Evolutionary conservation across 2,888 invertebrate genomes (phyloP), one percentile per base, ranked within the genome.

Genomic region (Amphimallon solstitiale): DNA sequence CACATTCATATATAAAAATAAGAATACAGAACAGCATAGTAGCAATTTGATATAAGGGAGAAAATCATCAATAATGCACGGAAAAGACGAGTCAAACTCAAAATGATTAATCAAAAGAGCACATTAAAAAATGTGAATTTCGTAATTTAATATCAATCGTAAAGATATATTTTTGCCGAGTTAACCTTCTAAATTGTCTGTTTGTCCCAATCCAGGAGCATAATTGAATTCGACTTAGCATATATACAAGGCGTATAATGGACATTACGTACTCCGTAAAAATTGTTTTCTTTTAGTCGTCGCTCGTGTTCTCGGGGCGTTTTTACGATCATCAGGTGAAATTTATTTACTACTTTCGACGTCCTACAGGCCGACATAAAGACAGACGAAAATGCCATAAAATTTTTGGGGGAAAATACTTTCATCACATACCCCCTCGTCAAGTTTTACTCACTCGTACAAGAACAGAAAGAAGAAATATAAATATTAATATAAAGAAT

Each of bases 401-500:
- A 49, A 49, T 49, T 10, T 49, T 21, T 29, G 1, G 17, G 19
- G 23, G 3, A 43, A 21, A 49, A 12, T 21, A 49, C 21, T 21
- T 49, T 49, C 23, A 29, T 14, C 23, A 49, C 10, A 1, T 12
- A 21, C 48, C 48, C 29, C 14, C 23, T 10, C 48, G 2, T 5
- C 12, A 49, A 29, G 12, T 49, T 49, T 49, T 29, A 23, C 3
- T 6, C 12, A n/a, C 14, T 10, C 46, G 29, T 29, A 4, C 10
- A 29, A 19, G 48, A 49, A 19, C n/a, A 49, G 5, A n/a, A n/a
- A 23, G 12, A 49, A 49, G 48, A 29, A 21, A 49, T 10, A 49
- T 49, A 49, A 49, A 49, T 49, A 48, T 49, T 49, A 49, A 49
- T 29, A 29, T 49, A 49, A 49, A 23, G 48, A 49, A 19, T n/a